Percentiles rank a stretch among this genome's conserved stretches.
phyloP scores from a whole-genome alignment of 1,140 invertebrate species.

The Dreissena rostriformis region DNA sequence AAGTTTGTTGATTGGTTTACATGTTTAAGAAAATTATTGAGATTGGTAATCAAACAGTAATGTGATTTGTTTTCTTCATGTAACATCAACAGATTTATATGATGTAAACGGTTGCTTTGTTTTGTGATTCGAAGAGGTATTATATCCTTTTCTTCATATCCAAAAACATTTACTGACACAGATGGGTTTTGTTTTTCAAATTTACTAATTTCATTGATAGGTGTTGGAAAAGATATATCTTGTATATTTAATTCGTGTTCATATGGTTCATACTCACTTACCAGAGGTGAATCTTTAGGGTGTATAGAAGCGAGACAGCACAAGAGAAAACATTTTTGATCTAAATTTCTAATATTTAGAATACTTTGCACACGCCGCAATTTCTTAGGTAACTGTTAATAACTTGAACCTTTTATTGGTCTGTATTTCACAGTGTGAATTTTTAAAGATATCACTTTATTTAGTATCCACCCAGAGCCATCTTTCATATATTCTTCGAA shows the following conservation, averaged over 20 bases:
- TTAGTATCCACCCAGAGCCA: conserved; percentile 28
- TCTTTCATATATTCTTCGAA: conserved; percentile 40
- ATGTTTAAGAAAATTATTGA: conserved; percentile 11
- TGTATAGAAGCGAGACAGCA: conserved; percentile 50
- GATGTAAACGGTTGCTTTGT: neutral
- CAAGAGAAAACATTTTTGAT: conserved; percentile 57
- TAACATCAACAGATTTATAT: conserved; percentile 47
- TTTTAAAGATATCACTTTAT: conserved; percentile 8
- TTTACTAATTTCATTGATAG: conserved; percentile 30
- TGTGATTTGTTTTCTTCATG: conserved; percentile 31
- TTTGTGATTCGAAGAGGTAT: conserved; percentile 34
- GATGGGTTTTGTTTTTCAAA: conserved; percentile 48
- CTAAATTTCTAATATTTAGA: conserved; percentile 36
- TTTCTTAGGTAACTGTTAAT: conserved; percentile 32
- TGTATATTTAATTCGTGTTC: conserved; percentile 51
- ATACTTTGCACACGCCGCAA: conserved; percentile 6
- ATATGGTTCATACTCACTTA: conserved; percentile 40
- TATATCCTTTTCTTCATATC: conserved; percentile 22
- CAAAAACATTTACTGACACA: conserved; percentile 44
- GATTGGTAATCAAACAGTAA: conserved; percentile 36
- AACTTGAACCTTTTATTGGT: conserved; percentile 30
- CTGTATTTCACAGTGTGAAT: conserved; percentile 23
- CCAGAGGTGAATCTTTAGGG: conserved; percentile 28
- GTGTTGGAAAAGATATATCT: conserved; percentile 28
- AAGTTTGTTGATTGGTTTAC: neutral